These are phyloP conservation scores for Aricia agestis DNA, from an alignment of 1,140 invertebrate species.

Conservation along the genomic window DNA sequence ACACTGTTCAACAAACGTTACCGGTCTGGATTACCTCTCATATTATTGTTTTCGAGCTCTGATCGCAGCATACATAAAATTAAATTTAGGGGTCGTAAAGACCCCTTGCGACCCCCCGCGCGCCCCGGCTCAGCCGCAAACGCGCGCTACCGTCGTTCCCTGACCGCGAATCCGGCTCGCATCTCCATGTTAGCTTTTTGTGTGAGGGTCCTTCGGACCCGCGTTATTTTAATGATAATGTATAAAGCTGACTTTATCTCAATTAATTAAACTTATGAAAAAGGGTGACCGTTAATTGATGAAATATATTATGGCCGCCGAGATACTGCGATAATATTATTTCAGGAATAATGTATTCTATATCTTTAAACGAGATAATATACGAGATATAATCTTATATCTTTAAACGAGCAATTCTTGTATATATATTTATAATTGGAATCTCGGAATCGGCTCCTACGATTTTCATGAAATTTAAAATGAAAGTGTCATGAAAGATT, in stretches of 20 bases:
- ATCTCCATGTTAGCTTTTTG: constrained; percentile 27
- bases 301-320: not conserved
- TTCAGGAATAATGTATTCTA: too few species aligned
- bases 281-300: not conserved
- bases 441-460: too few species aligned
- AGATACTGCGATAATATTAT: too few species aligned
- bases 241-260: constrained; percentile 9
- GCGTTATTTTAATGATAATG: constrained; percentile 8
- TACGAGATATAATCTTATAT: too few species aligned
- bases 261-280: constrained; percentile 11
- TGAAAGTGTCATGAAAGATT: too few species aligned
- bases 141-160: constrained; percentile 45
- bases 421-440: too few species aligned
- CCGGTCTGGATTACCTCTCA: constrained; percentile 11
- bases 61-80: constrained; percentile 53
- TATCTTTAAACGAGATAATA: too few species aligned
- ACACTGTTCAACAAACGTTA: too few species aligned
- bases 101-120: constrained; percentile 21
- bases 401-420: too few species aligned
- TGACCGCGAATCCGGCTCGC: constrained; percentile 44
- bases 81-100: constrained; percentile 59
- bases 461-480: too few species aligned
- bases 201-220: constrained; percentile 10
- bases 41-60: constrained; percentile 44
- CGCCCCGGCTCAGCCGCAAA: constrained; percentile 42